Conservation (phyloP, 2,888 invertebrate species). For the Eretmocerus hayati region DNA sequence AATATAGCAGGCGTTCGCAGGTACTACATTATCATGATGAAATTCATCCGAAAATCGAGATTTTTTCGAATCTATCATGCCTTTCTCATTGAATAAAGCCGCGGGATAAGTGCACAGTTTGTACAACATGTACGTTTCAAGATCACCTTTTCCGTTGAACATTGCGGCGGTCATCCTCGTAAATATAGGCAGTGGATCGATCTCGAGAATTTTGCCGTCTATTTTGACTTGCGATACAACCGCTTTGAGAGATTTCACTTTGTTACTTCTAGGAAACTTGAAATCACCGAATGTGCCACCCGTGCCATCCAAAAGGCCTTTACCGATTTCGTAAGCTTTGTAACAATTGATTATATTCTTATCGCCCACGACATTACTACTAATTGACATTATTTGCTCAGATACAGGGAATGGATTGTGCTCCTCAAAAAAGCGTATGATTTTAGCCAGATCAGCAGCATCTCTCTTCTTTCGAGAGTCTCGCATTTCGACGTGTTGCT, state of each 20-base stretch:
- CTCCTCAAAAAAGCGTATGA: neutral
- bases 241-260: neutral
- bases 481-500: neutral
- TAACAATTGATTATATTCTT: neutral
- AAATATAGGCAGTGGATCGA: neutral
- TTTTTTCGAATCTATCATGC: no score
- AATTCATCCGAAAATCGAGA: neutral
- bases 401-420: neutral
- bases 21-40: neutral
- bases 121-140: no score
- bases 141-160: no score
- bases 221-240: neutral
- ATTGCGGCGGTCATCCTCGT: neutral
- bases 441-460: neutral
- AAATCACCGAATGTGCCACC: neutral
- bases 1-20: neutral
- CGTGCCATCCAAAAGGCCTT: neutral
- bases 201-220: neutral
- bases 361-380: neutral
- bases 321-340: neutral
- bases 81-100: no score
- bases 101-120: no score
- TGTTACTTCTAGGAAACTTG: neutral
- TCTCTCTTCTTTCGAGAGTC: neutral
- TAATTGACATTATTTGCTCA: neutral